Conservation (phyloP, 2,888 invertebrate species). For the Drosophila neutralis region DNA sequence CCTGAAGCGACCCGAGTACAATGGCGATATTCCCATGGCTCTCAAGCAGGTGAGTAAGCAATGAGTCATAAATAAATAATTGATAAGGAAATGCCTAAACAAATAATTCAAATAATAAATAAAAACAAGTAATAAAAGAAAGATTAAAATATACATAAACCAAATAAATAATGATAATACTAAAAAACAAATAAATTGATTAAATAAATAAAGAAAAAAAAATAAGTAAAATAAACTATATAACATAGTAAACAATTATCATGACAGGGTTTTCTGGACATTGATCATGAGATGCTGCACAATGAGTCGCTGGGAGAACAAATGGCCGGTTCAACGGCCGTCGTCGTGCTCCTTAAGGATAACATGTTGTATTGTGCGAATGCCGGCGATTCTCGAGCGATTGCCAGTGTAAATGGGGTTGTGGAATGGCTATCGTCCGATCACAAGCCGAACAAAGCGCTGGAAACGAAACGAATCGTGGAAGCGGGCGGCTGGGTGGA, state of each 20-base stretch:
- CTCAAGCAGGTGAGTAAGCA: constrained; percentile 89
- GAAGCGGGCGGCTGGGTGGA: constrained; percentile 99
- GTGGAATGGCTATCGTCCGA: constrained; percentile 91
- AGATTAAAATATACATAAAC: background rate
- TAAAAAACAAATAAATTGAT: background rate
- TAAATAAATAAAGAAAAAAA: background rate
- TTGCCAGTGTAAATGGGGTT: constrained; percentile 93
- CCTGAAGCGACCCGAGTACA: constrained; percentile 92
- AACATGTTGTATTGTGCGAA: constrained; percentile 96
- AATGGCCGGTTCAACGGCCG: constrained; percentile 97
- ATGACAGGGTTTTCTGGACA: constrained; percentile 92
- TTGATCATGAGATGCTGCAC: constrained; percentile 96
- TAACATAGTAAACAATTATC: background rate
- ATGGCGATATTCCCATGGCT: constrained; percentile 91
- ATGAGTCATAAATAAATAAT: background rate
- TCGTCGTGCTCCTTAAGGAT: constrained; percentile 93
- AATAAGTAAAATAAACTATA: too few species aligned
- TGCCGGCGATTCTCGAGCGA: constrained; percentile 98
- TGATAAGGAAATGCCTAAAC: background rate
- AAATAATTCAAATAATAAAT: background rate
- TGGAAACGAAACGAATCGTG: constrained; percentile 94
- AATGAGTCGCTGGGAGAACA: constrained; percentile 95
- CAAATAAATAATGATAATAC: background rate
- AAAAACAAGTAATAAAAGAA: background rate
- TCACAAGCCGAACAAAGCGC: constrained; percentile 97